Base-by-base conservation (phyloP, 92 coral and sea anemone genomes). In the Isaurus tuberculatus region DNA sequence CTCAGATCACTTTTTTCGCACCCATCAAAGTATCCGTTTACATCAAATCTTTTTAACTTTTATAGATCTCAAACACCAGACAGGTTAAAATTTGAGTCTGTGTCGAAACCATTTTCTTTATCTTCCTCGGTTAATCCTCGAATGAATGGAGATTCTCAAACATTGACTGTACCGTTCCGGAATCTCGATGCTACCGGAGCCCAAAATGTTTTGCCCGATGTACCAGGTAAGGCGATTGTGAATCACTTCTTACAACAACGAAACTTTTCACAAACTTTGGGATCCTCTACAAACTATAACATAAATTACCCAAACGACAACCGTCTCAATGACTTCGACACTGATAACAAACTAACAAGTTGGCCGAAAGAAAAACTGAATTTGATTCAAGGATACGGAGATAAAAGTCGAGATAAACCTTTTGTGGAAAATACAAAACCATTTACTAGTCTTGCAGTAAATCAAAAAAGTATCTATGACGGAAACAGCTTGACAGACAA, bases 141-240 rank as follows among this genome's bases (percentile, higher is more conserved):
- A 22, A 42, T 16, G 70, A 58, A 55, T 2, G 82, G 37, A 36
- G 11, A 57, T 26, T 20, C 53, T 57, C 29, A 57, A 34, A 20
- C 51, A 32, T 44, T 9, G 48, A 75, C 20, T 25, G 19, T 58
- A 57, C 82, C 82, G 5, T 36, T 51, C 44, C 6, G 27, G 17
- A 74, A 74, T 32, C 66, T 31, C n/a, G 65, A 74, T 23, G 49
- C 26, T 7, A 77, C 20, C 34, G 32, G 32, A 26, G 23, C 82
- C 23, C 51, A 51, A 34, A 34, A 34, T 11, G 32, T 77, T 20
- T 34, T 17, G 1, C 31, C 65, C 2, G 6, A 26, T 5, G 30
- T 33, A 27, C 82, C 57, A 23, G 69, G 51, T 36, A 60, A 37
- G 51, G 5, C 32, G 5, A 77, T 2, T n/a, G 15, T 48, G 20